Base-by-base conservation (phyloP, 2,113 vertebrate genomes). In the Coryphaenoides rupestris region DNA sequence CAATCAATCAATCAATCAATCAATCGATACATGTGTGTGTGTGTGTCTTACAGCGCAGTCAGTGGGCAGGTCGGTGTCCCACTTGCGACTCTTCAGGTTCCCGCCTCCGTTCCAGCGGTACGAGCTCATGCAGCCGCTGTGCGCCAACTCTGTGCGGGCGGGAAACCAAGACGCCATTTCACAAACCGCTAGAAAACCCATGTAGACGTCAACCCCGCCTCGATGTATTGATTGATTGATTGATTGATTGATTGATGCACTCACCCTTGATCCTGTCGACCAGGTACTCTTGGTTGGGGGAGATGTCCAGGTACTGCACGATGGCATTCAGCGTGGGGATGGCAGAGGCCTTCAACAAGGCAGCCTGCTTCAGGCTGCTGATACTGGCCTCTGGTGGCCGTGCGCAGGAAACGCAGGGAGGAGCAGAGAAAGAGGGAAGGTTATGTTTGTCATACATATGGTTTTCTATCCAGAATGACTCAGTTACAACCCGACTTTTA, bases 101-200 rank as follows among this genome's bases (percentile, higher is more conserved):
- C 94, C 97, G 1, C 96, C 96, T 55, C 89, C 84, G 1, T 96
- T 98, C 97, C 97, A 99, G 0, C 94, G 84, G 76, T 98, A 98
- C 0, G 96, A 96, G 73, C 97, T 99, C 96, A 98, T 98, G 74
- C 96, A 99, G 1, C 96, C 97, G 0, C 97, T 96, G 55, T 98
- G 95, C 15, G 96, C 96, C 19, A 99, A 88, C 62, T 98, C 97
- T 99, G 76, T n/a, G n/a, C n/a, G n/a, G n/a, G n/a, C n/a, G n/a
- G n/a, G n/a, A n/a, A n/a, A n/a, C n/a, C n/a, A n/a, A n/a, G n/a
- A n/a, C n/a, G n/a, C n/a, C n/a, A n/a, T n/a, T n/a, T n/a, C n/a
- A n/a, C n/a, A n/a, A n/a, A n/a, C n/a, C n/a, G n/a, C n/a, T n/a
- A n/a, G n/a, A n/a, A n/a, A n/a, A n/a, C n/a, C n/a, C n/a, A n/a